Conservation (phyloP, 2,113 vertebrate species). For the Reinhardtius hippoglossoides region DNA sequence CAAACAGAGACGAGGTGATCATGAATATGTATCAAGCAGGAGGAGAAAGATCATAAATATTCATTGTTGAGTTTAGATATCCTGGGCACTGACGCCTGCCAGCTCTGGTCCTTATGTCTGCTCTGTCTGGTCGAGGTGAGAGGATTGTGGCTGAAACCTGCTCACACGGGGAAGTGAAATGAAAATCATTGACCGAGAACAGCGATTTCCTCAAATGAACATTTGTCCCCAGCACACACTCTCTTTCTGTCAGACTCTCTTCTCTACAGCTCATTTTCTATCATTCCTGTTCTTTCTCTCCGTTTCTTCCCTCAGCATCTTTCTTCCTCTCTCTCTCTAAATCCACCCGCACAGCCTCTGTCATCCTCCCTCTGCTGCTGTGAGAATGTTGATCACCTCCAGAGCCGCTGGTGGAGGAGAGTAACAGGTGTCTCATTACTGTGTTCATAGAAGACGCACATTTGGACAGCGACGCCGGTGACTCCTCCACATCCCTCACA, state of each 20-base stretch:
- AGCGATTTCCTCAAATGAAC: slow-evolving; percentile 31
- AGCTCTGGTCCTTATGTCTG: no score
- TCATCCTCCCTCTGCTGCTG: slow-evolving; percentile 33
- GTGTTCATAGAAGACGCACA: slow-evolving; percentile 32
- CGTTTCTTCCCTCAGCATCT: not conserved
- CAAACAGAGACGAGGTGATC: no score
- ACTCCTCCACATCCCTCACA: slow-evolving; percentile 26
- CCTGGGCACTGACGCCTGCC: no score
- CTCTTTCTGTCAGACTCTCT: slow-evolving; percentile 40
- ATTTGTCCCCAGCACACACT: slow-evolving; percentile 41
- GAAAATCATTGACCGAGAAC: no score
- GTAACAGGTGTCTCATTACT: slow-evolving; percentile 69
- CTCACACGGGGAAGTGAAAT: no score
- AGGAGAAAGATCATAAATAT: no score
- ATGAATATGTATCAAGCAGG: no score
- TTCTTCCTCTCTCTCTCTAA: not conserved
- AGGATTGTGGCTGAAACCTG: no score
- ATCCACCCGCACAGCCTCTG: not conserved
- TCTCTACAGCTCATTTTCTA: slow-evolving; percentile 10
- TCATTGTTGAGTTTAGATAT: no score
- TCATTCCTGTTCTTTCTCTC: not conserved
- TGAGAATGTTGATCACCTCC: slow-evolving; percentile 34
- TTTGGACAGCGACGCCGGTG: not conserved
- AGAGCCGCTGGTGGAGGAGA: slow-evolving; percentile 41
- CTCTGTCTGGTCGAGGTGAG: no score